Conservation (phyloP, 1,140 invertebrate species). For the Drosophila pruinosa region DNA sequence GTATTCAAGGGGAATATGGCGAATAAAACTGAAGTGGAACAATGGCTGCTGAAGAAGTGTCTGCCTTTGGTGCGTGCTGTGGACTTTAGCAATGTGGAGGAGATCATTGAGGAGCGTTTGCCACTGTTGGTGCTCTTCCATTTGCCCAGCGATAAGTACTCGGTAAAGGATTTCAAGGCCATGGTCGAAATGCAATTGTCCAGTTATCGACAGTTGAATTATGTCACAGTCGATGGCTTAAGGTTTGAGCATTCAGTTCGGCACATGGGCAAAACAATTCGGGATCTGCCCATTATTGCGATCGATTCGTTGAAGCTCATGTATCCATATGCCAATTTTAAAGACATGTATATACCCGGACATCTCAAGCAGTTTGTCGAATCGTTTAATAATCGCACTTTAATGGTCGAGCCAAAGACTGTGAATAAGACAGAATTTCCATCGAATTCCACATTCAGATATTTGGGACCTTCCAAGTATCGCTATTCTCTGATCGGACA, state of each 20-base stretch:
- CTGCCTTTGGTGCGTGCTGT: conserved; percentile 51
- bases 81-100: conserved; percentile 54
- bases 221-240: conserved; percentile 40
- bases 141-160: conserved; percentile 12
- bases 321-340: conserved; percentile 32
- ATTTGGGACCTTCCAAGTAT: conserved; percentile 59
- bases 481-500: conserved; percentile 56
- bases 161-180: conserved; percentile 49
- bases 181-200: conserved; percentile 48
- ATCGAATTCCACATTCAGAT: conserved; percentile 46
- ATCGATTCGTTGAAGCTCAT: conserved; percentile 56
- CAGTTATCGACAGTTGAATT: conserved; percentile 32
- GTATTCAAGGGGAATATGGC: neutral
- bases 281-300: conserved; percentile 53
- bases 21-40: conserved; percentile 9
- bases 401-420: neutral
- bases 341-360: conserved; percentile 44
- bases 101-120: conserved; percentile 52
- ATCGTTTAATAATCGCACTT: conserved; percentile 1
- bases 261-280: conserved; percentile 28
- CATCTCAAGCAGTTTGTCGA: conserved; percentile 39
- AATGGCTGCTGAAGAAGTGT: conserved; percentile 40
- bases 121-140: conserved; percentile 53
- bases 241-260: conserved; percentile 46
- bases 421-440: neutral